Percentiles rank a stretch among this genome's conserved stretches.
Conservation (phyloP, 2,888 invertebrate genomes). For the Agriopis aurantiaria region DNA sequence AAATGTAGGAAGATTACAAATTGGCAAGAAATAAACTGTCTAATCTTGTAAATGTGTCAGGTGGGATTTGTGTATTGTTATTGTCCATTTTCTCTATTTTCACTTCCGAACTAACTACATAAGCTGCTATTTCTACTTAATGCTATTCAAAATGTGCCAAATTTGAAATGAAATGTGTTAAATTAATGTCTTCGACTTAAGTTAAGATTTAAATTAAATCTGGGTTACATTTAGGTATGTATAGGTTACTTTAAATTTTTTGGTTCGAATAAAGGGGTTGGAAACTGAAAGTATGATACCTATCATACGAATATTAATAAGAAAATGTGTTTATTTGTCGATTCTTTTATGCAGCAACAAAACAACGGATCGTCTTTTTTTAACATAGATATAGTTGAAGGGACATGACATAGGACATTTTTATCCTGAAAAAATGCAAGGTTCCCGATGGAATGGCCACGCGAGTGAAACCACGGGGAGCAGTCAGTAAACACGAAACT, state of each 20-base stretch:
- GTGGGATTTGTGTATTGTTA: constrained; percentile 40
- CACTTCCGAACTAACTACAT: constrained; percentile 35
- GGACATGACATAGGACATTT: too few species aligned
- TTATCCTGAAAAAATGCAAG: too few species aligned
- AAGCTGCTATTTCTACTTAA: constrained; percentile 43
- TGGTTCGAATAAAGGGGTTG: neutral
- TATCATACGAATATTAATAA: too few species aligned
- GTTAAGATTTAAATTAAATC: constrained; percentile 2
- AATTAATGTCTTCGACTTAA: constrained; percentile 21
- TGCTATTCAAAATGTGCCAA: constrained; percentile 38
- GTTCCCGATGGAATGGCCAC: too few species aligned
- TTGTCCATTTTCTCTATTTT: constrained; percentile 38
- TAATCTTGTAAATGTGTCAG: constrained; percentile 34
- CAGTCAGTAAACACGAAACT: too few species aligned
- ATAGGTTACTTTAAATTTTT: constrained; percentile 18
- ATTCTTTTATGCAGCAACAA: too few species aligned
- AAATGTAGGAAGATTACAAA: constrained; percentile 41
- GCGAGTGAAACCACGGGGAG: too few species aligned
- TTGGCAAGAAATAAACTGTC: constrained; percentile 43
- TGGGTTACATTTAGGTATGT: neutral
- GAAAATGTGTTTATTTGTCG: too few species aligned
- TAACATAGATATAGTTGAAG: too few species aligned
- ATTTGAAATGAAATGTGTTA: constrained; percentile 23
- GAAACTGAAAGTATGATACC: too few species aligned
- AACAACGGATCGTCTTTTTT: too few species aligned